phyloP scores from a whole-genome alignment of 30 jellyfish, hydroid and myxozoan species.

The Cassiopea andromeda region DNA sequence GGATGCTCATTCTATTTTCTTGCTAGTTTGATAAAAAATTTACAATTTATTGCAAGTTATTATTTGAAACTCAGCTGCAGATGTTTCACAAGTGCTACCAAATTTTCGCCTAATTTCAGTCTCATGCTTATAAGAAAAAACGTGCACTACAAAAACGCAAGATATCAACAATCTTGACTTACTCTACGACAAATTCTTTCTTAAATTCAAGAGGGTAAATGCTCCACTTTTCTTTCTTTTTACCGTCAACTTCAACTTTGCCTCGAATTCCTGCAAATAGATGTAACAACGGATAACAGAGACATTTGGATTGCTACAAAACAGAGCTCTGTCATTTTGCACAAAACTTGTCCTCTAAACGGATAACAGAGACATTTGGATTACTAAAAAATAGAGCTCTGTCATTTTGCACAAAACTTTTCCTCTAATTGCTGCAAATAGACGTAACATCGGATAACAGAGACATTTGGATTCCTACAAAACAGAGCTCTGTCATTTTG shows the following conservation, averaged over 20 bases:
- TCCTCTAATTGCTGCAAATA: constrained; percentile 84
- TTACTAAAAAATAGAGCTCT: background rate
- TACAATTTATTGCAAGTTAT: no score
- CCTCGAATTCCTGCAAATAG: constrained; percentile 86
- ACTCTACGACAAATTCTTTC: constrained; percentile 26
- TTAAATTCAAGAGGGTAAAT: constrained; percentile 92
- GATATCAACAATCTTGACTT: background rate
- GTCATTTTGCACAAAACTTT: constrained; percentile 17
- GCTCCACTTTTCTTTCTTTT: constrained; percentile 70
- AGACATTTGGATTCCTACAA: background rate
- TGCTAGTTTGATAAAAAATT: no score
- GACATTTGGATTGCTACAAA: background rate
- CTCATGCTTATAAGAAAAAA: no score
- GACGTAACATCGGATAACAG: background rate
- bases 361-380: background rate
- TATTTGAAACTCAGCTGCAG: no score
- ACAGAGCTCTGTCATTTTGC: background rate
- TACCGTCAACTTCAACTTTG: constrained; percentile 69
- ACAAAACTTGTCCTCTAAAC: background rate
- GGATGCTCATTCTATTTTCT: no score
- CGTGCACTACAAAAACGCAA: no score
- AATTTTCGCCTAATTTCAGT: no score
- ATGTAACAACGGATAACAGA: background rate
- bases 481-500: background rate
- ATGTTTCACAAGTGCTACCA: no score